Evolutionary conservation across 1,140 invertebrate species (phyloP), one percentile per base, ranked within the genome.

Genomic region (Bursaphelenchus mucronatus): DNA sequence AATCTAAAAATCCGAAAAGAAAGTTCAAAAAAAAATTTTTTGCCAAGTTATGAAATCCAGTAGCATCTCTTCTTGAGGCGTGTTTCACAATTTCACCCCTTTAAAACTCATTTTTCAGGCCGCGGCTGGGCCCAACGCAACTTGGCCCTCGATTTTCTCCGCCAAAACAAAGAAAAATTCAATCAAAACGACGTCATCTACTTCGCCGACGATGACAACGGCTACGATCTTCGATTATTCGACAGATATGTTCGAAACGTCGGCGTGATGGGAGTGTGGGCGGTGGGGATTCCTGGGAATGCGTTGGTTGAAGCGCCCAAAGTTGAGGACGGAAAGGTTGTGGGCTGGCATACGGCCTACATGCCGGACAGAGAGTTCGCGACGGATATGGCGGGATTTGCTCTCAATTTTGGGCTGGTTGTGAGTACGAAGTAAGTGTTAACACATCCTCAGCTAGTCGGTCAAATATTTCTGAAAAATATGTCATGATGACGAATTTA

Each of bases 311-410:
- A 78, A 56, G 78, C 76, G 7, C 76, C 76, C 17, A 68, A 79
- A 19, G 76, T 78, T 15, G 64, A 70, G 17, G 69, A 80, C 51
- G 71, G 30, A 30, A 30, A 30, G 30, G 30, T 30, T 30, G 30
- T 30, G 2, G 30, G 30, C 30, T 86, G 15, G 89, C 89, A 10
- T 97, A 89, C 83, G 0, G 79, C 81, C 59, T 96, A 90, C 90
- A 89, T 89, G 70, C 89, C 91, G 0, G 87, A 92, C 64, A 83
- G 94, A 70, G 88, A 89, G 0, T 98, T 97, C 85, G 92, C 94
- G 4, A 88, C 94, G 39, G 96, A 99, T 77, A 98, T 98, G 95
- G 94, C 94, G 3, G 94, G 92, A 0, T 99, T 99, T 84, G 93
- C 91, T 13, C 88, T 98, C 11, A 94, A 92, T 82, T 80, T 94